These are phyloP conservation scores for Loriculus beryllinus DNA, from an alignment of 2,797 vertebrate genomes.

Conservation along the genomic window DNA sequence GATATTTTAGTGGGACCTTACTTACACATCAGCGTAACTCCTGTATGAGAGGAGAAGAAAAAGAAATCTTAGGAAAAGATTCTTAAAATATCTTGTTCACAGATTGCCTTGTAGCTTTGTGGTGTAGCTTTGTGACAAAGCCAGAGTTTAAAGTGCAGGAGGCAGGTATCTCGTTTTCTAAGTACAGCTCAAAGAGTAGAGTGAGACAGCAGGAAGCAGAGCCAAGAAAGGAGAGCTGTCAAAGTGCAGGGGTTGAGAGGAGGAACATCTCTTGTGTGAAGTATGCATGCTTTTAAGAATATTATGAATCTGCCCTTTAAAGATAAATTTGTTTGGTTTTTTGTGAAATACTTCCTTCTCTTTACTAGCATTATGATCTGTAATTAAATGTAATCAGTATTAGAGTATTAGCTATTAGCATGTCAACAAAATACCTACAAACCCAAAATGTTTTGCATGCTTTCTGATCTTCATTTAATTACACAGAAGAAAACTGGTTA, in stretches of 20 bases:
- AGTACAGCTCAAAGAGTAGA: not conserved
- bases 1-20: not conserved
- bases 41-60: not conserved
- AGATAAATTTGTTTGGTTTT: not conserved
- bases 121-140: not conserved
- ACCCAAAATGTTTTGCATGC: not conserved
- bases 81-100: not conserved
- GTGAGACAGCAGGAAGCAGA: not conserved
- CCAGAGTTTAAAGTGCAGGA: not conserved
- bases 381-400: not conserved
- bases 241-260: not conserved
- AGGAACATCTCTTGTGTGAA: rapidly evolving
- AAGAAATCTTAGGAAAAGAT: not conserved
- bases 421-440: not conserved
- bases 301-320: not conserved
- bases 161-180: not conserved
- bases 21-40: not conserved
- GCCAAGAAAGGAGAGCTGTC: not conserved
- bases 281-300: not conserved
- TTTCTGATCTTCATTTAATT: not conserved
- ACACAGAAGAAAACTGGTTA: not conserved
- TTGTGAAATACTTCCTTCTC: not conserved
- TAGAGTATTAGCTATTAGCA: not conserved
- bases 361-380: not conserved
- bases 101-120: not conserved